Evolutionary conservation across 37 sponge, comb jelly and placozoan genomes (phyloP).

Genomic region (Beroe ovata): DNA sequence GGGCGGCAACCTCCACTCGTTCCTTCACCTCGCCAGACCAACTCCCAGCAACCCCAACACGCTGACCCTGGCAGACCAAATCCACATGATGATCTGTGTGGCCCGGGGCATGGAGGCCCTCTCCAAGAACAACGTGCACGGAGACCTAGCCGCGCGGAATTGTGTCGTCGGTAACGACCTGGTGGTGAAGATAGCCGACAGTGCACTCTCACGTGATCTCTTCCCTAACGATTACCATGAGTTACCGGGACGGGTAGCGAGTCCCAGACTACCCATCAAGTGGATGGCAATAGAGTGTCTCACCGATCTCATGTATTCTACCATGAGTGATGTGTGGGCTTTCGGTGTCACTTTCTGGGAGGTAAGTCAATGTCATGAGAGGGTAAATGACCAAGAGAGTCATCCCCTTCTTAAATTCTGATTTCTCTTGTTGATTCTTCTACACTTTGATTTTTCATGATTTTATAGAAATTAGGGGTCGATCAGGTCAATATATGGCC

Average conservation of each 20-base stretch:
- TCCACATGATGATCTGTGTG: constrained; percentile 56
- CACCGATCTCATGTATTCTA: constrained; percentile 40
- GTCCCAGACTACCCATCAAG: constrained; percentile 33
- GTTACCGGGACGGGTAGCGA: constrained; percentile 4
- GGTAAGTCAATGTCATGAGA: constrained; percentile 1
- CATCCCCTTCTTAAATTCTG: background rate
- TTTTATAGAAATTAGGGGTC: too few relatives aligned
- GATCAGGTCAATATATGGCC: too few relatives aligned
- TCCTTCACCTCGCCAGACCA: constrained; percentile 10
- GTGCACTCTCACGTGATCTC: constrained; percentile 31
- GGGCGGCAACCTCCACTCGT: constrained; percentile 28
- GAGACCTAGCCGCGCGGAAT: constrained; percentile 25
- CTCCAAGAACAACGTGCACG: constrained; percentile 37
- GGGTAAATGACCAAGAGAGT: background rate
- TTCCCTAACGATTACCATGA: constrained; percentile 58
- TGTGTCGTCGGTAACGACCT: constrained; percentile 25
- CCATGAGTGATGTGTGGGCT: constrained; percentile 50
- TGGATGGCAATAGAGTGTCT: constrained; percentile 37
- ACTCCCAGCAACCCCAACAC: constrained; percentile 51
- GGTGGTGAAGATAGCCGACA: constrained; percentile 63
- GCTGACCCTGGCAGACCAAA: constrained; percentile 29
- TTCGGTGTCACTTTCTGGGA: constrained; percentile 52
- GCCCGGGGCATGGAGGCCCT: constrained; percentile 52
- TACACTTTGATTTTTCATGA: too few relatives aligned
- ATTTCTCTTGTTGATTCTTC: background rate